These are phyloP conservation scores for Sphaerophoria taeniata DNA, from an alignment of 2,888 invertebrate species.

Conservation along the genomic window DNA sequence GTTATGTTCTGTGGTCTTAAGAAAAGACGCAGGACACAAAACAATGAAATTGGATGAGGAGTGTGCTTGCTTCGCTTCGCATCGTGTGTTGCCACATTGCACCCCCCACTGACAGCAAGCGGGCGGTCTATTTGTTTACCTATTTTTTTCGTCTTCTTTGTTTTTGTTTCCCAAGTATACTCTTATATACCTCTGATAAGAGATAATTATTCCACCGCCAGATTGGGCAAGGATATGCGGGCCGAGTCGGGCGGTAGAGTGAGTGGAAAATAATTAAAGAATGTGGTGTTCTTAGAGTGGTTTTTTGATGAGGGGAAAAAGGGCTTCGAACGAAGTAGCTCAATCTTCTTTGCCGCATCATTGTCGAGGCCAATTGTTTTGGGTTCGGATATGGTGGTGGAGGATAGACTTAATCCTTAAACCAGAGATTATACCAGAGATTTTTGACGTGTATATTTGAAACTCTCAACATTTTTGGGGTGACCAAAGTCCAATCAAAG, in stretches of 20 bases:
- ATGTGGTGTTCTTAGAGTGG: constrained; percentile 54
- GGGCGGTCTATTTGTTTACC: constrained; percentile 47
- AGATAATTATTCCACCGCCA: constrained; percentile 69
- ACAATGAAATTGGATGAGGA: constrained; percentile 54
- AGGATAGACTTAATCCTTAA: constrained; percentile 8
- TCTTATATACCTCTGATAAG: constrained; percentile 39
- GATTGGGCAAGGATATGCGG: constrained; percentile 40
- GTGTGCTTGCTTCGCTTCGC: constrained; percentile 15
- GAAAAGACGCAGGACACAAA: constrained; percentile 49
- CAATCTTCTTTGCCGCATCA: constrained; percentile 31
- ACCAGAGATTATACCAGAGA: constrained; percentile 7
- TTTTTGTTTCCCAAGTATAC: neutral
- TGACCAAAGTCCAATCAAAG: neutral
- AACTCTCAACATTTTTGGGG: neutral
- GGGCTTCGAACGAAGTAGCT: constrained; percentile 23
- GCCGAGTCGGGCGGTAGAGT: constrained; percentile 33
- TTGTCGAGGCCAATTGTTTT: neutral
- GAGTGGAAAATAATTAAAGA: constrained; percentile 68
- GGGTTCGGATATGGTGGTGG: neutral
- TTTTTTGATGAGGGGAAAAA: constrained; percentile 27
- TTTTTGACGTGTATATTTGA: constrained; percentile 3
- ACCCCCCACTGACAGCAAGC: constrained; percentile 1
- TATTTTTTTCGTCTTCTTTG: neutral
- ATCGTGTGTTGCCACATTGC: too few species aligned
- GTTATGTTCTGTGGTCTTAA: constrained; percentile 66